Percentiles rank a stretch among this genome's conserved stretches.
Evolutionary conservation across 1,140 invertebrate genomes (phyloP).

Genomic region (Mamestra configurata): DNA sequence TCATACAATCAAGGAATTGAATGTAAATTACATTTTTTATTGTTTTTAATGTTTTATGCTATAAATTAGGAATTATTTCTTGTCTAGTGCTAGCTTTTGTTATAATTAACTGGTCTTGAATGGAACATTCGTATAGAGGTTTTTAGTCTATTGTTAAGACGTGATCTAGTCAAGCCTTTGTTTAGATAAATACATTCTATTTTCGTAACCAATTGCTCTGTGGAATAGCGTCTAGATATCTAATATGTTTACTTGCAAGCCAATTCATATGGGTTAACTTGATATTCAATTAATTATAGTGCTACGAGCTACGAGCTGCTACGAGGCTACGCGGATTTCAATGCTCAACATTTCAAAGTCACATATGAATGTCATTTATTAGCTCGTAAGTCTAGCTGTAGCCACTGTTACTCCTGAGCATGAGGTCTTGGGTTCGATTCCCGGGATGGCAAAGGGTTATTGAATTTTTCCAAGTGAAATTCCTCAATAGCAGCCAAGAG

Average conservation of each 20-base stretch:
- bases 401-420: too few relatives aligned
- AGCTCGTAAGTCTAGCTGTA: too few relatives aligned
- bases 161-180: neutral
- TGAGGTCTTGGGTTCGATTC: too few relatives aligned
- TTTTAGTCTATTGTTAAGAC: neutral
- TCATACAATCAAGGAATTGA: too few relatives aligned
- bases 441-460: too few relatives aligned
- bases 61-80: neutral
- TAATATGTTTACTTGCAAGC: too few relatives aligned
- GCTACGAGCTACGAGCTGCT: slow-evolving; percentile 20
- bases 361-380: too few relatives aligned
- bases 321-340: neutral
- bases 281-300: neutral
- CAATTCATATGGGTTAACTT: neutral
- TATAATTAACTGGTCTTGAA: neutral
- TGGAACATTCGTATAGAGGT: neutral
- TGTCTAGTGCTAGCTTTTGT: neutral
- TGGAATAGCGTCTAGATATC: too few relatives aligned
- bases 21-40: too few relatives aligned
- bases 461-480: too few relatives aligned
- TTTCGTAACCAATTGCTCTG: neutral
- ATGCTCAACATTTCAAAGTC: too few relatives aligned
- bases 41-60: neutral
- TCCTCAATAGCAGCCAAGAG: too few relatives aligned
- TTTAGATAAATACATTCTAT: neutral